phyloP scores from a whole-genome alignment of 2,797 vertebrate genomes.

The Leptoclinus maculatus region DNA sequence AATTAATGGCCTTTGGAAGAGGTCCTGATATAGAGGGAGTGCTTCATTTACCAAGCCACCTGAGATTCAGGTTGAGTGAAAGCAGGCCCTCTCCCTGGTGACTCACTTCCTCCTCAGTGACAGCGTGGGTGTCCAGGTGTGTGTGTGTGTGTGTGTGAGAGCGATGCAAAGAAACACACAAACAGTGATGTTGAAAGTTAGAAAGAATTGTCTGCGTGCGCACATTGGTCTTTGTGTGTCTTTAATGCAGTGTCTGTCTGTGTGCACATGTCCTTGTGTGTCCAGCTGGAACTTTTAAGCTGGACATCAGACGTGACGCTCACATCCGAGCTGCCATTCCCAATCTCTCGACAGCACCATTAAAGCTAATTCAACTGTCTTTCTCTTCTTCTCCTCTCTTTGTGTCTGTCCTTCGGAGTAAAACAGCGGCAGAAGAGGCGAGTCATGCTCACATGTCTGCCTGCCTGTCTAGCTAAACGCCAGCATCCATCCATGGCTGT shows the following conservation, averaged over 20 bases:
- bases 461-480: slow-evolving; percentile 34
- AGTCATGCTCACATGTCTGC: slow-evolving; percentile 47
- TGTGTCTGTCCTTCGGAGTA: slow-evolving; percentile 47
- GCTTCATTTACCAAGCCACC: slow-evolving; percentile 75
- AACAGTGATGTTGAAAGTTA: neutral
- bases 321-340: slow-evolving; percentile 14
- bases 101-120: slow-evolving; percentile 55
- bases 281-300: slow-evolving; percentile 16
- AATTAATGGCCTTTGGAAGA: slow-evolving; percentile 72
- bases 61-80: slow-evolving; percentile 72
- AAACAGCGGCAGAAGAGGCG: slow-evolving; percentile 48
- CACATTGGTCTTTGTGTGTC: neutral
- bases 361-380: slow-evolving; percentile 11
- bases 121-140: slow-evolving; percentile 8
- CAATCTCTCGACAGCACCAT: slow-evolving; percentile 23
- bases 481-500: slow-evolving; percentile 21
- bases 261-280: neutral
- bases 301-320: slow-evolving; percentile 20
- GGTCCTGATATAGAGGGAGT: slow-evolving; percentile 55
- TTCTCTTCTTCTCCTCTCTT: slow-evolving; percentile 6
- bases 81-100: slow-evolving; percentile 58
- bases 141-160: neutral
- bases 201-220: neutral
- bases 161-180: slow-evolving; percentile 30
- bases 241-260: neutral